Evolutionary conservation across 1,140 invertebrate genomes (phyloP), one percentile per base, ranked within the genome.

Genomic region (Tigriopus japonicus): DNA sequence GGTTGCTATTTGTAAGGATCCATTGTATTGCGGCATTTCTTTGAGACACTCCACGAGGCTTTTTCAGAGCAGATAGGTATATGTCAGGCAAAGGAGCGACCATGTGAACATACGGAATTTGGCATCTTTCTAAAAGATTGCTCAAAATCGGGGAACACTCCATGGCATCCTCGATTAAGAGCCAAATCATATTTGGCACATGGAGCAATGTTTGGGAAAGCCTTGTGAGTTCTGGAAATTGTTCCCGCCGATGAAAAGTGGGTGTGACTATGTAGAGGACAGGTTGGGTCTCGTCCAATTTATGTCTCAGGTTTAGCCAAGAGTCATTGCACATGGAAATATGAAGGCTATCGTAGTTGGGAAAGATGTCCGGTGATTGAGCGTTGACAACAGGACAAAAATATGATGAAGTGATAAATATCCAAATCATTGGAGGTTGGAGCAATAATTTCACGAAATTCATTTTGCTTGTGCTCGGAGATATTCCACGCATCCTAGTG

Each of bases 231-330:
- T 81, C 80, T 5, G 80, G 75, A 63, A 78, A 76, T 69, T 81
- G 80, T 60, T 78, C 76, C 9, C 73, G 66, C 42, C 80, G 66
- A 7, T 73, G 68, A 69, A 81, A 78, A 49, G 82, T 84, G 59
- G 82, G 82, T 1, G 85, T 88, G 13, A 88, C 77, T 62, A 83
- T 79, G 67, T 81, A 82, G 42, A 83, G 81, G 3, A 65, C 63
- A 43, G 67, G 67, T 35, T 35, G 28, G 28, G 3, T 35, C 28
- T 35, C 3, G 28, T 35, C 9, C 28, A 35, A 5, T 35, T 35
- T 35, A 9, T 35, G 3, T 35, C 9, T 9, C 3, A 35, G 28
- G 3, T 35, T 9, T 3, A 9, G 28, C 3, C 3, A 9, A 35
- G 28, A 35, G 28, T 9, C 9, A 35, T 35, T 35, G 28, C 28